phyloP scores from a whole-genome alignment of 2,113 vertebrate species.

The Etia nguti region DNA sequence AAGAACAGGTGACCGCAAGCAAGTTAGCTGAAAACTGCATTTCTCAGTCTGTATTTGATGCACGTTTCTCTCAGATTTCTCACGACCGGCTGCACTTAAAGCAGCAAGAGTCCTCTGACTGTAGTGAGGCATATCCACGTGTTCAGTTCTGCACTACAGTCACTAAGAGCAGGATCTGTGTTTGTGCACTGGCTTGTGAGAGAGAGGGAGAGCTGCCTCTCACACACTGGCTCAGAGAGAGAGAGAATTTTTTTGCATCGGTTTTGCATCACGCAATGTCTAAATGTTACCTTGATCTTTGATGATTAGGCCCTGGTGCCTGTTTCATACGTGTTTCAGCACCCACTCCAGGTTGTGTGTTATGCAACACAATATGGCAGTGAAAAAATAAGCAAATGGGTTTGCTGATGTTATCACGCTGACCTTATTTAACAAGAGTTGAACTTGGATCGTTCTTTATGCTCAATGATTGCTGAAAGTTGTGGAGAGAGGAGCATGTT shows the following conservation, averaged over 20 bases:
- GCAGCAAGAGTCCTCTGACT: not conserved
- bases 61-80: not conserved
- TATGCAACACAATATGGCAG: not conserved
- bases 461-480: not conserved
- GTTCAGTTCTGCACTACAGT: not conserved
- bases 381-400: not conserved
- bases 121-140: accelerated
- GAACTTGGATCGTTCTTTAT: not conserved
- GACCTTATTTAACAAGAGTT: not conserved
- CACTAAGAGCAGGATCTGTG: not conserved
- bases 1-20: not conserved
- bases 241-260: not conserved
- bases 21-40: not conserved
- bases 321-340: not conserved
- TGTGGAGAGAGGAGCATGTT: not conserved
- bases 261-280: not conserved
- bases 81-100: not conserved
- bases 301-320: not conserved
- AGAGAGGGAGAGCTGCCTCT: not conserved
- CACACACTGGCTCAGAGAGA: not conserved
- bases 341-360: not conserved
- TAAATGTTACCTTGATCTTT: not conserved
- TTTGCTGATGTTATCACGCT: accelerated
- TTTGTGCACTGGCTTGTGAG: not conserved
- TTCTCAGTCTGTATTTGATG: not conserved